phyloP scores from a whole-genome alignment of 2,113 vertebrate species.

The Arenaria interpres region DNA sequence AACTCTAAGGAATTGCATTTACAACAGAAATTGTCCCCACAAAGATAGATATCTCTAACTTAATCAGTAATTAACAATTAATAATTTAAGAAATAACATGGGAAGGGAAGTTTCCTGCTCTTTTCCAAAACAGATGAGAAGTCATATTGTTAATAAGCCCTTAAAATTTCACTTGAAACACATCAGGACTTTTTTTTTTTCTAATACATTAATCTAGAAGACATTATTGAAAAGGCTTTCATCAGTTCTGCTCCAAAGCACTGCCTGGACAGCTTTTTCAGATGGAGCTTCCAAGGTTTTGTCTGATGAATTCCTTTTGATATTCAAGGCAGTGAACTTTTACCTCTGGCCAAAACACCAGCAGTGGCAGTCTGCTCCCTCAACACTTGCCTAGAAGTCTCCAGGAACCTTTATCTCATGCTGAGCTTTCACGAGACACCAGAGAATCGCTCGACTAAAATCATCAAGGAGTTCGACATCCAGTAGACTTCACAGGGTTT shows the following conservation, averaged over 20 bases:
- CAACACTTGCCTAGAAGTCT: slow-evolving; percentile 8
- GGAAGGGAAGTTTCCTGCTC: not conserved
- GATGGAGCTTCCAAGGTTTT: not conserved
- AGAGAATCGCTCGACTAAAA: not conserved
- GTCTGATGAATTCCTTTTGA: slow-evolving; percentile 13
- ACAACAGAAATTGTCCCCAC: not conserved
- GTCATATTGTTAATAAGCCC: not conserved
- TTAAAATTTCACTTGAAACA: not conserved
- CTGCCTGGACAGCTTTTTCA: not conserved
- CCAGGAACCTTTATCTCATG: slow-evolving; percentile 36
- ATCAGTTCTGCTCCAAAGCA: not conserved
- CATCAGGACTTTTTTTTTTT: not conserved
- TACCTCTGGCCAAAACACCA: slow-evolving; percentile 13
- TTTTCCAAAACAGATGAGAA: not conserved
- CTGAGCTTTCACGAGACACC: slow-evolving; percentile 48
- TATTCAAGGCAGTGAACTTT: slow-evolving; percentile 7
- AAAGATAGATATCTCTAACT: not conserved
- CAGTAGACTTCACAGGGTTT: slow-evolving; percentile 42
- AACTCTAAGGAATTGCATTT: not conserved
- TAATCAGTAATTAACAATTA: not conserved
- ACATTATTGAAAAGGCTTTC: not conserved
- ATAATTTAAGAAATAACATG: not conserved
- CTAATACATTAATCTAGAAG: not conserved
- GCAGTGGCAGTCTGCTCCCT: not conserved
- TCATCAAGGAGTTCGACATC: slow-evolving; percentile 27